Evolutionary conservation across 2,888 invertebrate genomes (phyloP).

Genomic region (Hirtodrosophila trivittata): DNA sequence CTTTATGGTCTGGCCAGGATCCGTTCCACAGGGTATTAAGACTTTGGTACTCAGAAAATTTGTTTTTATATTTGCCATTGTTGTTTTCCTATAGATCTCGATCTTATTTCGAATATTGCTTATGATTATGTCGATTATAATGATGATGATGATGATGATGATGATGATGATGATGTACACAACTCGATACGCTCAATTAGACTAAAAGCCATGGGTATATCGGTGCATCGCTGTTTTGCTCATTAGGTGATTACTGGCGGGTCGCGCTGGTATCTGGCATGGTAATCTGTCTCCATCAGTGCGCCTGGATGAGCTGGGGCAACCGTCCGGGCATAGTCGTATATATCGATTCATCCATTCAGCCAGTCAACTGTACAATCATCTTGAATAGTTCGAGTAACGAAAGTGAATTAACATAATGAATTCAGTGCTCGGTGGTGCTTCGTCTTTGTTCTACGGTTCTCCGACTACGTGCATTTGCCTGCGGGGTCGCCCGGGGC

Average conservation of each 20-base stretch:
- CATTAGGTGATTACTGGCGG: slow-evolving; percentile 39
- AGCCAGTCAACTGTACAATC: slow-evolving; percentile 1
- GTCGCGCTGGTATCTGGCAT: background rate
- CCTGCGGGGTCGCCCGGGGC: slow-evolving; percentile 39
- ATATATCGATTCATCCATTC: background rate
- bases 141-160: slow-evolving; percentile 2
- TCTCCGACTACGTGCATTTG: slow-evolving; percentile 34
- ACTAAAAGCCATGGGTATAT: slow-evolving; percentile 58
- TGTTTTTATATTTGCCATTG: too few relatives aligned
- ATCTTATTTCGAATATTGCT: slow-evolving; percentile 22
- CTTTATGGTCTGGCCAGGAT: too few relatives aligned
- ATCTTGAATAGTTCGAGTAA: slow-evolving; percentile 1
- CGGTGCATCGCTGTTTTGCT: slow-evolving; percentile 13
- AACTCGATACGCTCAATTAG: slow-evolving; percentile 67
- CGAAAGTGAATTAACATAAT: slow-evolving; percentile 73
- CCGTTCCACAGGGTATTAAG: too few relatives aligned
- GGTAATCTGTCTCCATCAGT: slow-evolving; percentile 15
- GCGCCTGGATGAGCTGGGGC: slow-evolving; percentile 4
- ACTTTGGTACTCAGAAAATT: too few relatives aligned
- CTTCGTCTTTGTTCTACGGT: slow-evolving; percentile 23
- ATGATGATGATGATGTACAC: slow-evolving; percentile 29
- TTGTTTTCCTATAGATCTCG: slow-evolving; percentile 19
- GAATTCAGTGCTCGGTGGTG: slow-evolving; percentile 38
- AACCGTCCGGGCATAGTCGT: background rate
- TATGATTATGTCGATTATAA: slow-evolving; percentile 14